Percentiles rank a stretch among this genome's conserved stretches.
These are phyloP conservation scores for Syrista parreyssii DNA, from an alignment of 2,888 invertebrate genomes.

Conservation along the genomic window DNA sequence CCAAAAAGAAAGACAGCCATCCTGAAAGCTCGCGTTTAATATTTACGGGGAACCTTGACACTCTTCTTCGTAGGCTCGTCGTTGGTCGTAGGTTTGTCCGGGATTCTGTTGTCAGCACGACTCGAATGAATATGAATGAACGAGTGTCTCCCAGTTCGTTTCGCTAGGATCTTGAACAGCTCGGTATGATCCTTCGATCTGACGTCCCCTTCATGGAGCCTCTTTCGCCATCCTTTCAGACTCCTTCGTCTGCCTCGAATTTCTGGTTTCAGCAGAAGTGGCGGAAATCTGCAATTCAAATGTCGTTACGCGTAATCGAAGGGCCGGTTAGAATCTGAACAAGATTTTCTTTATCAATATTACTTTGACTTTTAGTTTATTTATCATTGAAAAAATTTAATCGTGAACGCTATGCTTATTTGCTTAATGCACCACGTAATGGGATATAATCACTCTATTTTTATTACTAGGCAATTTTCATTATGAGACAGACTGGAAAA, in stretches of 20 bases:
- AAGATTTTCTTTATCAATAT: not conserved
- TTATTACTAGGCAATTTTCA: not conserved
- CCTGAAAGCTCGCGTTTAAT: not conserved
- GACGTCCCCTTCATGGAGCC: not conserved
- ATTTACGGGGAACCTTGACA: not conserved
- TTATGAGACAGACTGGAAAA: not conserved
- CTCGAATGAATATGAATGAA: not conserved
- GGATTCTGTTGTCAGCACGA: not conserved
- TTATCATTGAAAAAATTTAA: not conserved
- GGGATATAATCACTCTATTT: not conserved
- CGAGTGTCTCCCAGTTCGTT: not conserved
- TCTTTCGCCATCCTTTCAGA: not conserved
- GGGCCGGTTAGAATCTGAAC: not conserved
- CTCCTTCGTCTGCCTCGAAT: not conserved
- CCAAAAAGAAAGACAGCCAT: not conserved
- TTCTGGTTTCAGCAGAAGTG: not conserved
- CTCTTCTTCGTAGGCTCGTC: not conserved
- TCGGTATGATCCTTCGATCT: not conserved
- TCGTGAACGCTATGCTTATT: too few relatives aligned
- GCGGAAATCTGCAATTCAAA: constrained; percentile 41
- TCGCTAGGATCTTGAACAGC: not conserved
- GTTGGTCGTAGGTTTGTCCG: too few relatives aligned
- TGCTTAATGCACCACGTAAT: too few relatives aligned
- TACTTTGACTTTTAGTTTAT: not conserved
- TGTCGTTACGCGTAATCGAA: constrained; percentile 4